A percentile compares a stretch with the other conserved stretches of the same genome.
phyloP scores from a whole-genome alignment of 2,113 vertebrate species.

The Mus pahari region DNA sequence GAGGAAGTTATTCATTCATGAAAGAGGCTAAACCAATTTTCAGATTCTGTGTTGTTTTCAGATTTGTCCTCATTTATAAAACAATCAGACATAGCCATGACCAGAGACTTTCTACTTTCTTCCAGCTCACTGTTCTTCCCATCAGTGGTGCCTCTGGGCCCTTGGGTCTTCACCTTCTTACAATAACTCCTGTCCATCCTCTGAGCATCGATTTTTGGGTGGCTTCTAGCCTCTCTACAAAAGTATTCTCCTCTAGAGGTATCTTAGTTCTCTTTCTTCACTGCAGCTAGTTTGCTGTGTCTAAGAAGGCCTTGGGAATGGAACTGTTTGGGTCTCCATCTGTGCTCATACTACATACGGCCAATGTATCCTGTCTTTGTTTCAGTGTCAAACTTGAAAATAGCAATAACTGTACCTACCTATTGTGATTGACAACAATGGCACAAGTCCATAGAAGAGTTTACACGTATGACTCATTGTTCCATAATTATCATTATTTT shows the following conservation, averaged over 20 bases:
- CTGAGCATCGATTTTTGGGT: neutral
- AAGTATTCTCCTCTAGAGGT: neutral
- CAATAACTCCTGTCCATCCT: neutral
- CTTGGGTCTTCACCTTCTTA: neutral
- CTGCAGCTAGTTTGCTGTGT: neutral
- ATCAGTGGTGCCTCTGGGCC: neutral
- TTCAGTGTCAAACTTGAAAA: conserved; percentile 14
- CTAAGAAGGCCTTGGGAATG: neutral
- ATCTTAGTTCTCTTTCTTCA: neutral
- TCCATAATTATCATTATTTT: neutral
- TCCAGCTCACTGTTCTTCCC: neutral
- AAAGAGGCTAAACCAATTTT: neutral
- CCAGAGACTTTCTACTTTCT: neutral
- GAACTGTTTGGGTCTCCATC: neutral
- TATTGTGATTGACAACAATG: neutral
- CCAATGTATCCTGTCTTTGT: neutral
- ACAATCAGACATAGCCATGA: neutral
- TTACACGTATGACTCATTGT: neutral
- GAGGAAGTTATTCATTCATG: neutral
- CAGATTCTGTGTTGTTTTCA: neutral
- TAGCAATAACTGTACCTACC: neutral
- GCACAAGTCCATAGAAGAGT: neutral
- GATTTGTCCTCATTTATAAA: neutral
- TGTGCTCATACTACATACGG: neutral
- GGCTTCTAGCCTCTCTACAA: neutral